Evolutionary conservation across 1,140 invertebrate genomes (phyloP).

Genomic region (Zaprionus africanus): DNA sequence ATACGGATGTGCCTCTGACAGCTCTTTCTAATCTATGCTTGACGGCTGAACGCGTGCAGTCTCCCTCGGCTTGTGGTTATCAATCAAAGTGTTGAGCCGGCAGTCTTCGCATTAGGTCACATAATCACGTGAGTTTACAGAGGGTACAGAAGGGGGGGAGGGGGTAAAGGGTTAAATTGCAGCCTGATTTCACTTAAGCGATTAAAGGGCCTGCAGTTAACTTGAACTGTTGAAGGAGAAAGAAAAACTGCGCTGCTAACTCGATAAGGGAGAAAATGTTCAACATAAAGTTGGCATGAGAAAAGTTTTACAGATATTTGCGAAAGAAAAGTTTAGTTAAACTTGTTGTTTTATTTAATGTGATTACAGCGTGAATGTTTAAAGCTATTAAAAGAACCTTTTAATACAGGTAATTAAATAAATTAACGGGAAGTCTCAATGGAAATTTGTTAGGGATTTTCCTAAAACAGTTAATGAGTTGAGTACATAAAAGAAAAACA

Average conservation of each 20-base stretch:
- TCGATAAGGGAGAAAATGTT: not conserved
- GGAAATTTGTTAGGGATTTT: too few species aligned
- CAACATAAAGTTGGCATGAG: not conserved
- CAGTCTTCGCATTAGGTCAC: slow-evolving; percentile 14
- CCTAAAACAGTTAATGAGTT: too few species aligned
- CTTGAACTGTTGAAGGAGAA: not conserved
- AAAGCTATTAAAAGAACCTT: not conserved
- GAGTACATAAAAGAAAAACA: too few species aligned
- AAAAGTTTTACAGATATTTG: too few species aligned
- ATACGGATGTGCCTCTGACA: slow-evolving; percentile 41
- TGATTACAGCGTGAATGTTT: not conserved
- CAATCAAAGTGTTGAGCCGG: slow-evolving; percentile 69
- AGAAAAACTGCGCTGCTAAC: not conserved
- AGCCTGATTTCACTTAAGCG: slow-evolving; percentile 5
- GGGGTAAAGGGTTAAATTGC: not conserved
- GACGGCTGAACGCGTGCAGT: not conserved
- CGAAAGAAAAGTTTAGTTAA: not conserved
- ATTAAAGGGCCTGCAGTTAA: slow-evolving; percentile 1
- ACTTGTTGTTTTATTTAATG: not conserved
- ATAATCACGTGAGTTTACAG: slow-evolving; percentile 2
- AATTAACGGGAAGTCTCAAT: too few species aligned
- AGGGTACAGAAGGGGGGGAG: not conserved
- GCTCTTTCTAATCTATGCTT: slow-evolving; percentile 14
- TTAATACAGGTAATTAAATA: not conserved
- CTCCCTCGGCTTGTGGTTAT: slow-evolving; percentile 50